Percentiles rank a stretch among this genome's conserved stretches.
Conservation (phyloP, 2,113 vertebrate genomes). For the Podarcis cretensis region DNA sequence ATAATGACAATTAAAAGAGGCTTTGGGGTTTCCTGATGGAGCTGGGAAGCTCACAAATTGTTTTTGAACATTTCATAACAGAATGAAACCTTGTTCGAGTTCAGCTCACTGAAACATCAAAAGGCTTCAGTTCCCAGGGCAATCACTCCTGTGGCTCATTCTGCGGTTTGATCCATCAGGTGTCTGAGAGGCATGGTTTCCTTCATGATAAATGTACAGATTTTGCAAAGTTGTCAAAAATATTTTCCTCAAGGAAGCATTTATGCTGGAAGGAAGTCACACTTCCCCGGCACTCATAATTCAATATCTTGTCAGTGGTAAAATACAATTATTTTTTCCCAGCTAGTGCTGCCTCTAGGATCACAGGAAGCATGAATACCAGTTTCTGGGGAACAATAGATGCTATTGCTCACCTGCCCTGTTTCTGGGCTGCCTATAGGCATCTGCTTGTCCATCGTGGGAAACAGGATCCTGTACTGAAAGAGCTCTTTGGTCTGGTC, state of each 20-base stretch:
- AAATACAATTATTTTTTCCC: not conserved
- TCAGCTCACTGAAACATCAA: slow-evolving; percentile 22
- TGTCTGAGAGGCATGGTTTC: not conserved
- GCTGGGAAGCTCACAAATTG: slow-evolving; percentile 3
- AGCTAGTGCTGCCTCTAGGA: not conserved
- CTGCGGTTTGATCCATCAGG: slow-evolving; percentile 20
- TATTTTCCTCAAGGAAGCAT: not conserved
- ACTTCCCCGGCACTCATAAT: not conserved
- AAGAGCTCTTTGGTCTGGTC: not conserved
- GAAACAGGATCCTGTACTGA: not conserved
- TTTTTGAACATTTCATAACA: slow-evolving; percentile 22
- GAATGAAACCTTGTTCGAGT: not conserved
- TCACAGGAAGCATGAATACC: not conserved
- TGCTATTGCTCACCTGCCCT: not conserved
- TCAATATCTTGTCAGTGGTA: not conserved
- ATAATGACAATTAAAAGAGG: not conserved
- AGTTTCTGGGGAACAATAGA: not conserved
- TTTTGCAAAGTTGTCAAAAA: not conserved
- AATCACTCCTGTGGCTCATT: slow-evolving; percentile 38
- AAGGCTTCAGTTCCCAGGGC: slow-evolving; percentile 12
- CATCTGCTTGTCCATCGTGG: not conserved
- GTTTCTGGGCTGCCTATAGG: not conserved
- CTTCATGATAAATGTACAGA: not conserved
- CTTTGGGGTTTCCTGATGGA: slow-evolving; percentile 23
- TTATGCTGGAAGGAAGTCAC: not conserved